phyloP scores from a whole-genome alignment of 2,888 invertebrate genomes.

The Linnaemya vulpina region DNA sequence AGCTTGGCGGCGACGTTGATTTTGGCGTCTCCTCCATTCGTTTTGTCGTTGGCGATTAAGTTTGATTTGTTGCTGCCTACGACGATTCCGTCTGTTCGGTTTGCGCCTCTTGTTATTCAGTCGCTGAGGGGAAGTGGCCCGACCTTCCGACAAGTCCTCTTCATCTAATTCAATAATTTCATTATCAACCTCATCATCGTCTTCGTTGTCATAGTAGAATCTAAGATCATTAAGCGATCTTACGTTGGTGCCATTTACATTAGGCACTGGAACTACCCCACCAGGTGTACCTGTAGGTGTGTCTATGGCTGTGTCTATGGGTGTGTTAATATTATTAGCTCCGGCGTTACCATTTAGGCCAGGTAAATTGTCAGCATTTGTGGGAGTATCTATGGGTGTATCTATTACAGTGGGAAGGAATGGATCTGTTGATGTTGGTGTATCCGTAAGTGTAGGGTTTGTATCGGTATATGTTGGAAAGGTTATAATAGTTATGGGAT shows the following conservation, averaged over 20 bases:
- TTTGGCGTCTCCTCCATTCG: slow-evolving; percentile 4
- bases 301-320: not conserved
- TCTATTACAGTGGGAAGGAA: not conserved
- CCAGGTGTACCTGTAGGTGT: not conserved
- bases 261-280: not conserved
- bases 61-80: slow-evolving; percentile 59
- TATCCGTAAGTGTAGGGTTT: slow-evolving; percentile 7
- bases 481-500: not conserved
- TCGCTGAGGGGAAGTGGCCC: slow-evolving; percentile 61
- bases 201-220: slow-evolving; percentile 1
- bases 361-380: no score
- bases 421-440: not conserved
- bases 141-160: slow-evolving; percentile 22
- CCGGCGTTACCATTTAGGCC: not conserved
- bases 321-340: not conserved
- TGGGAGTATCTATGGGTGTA: not conserved
- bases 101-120: not conserved
- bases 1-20: slow-evolving; percentile 12
- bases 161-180: not conserved
- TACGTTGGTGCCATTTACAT: not conserved
- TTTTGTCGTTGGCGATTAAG: slow-evolving; percentile 9
- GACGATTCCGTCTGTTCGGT: slow-evolving; percentile 65
- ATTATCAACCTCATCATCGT: slow-evolving; percentile 1
- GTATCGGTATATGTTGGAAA: not conserved
- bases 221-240: not conserved